Evolutionary conservation across 2,888 invertebrate genomes (phyloP).

Genomic region (Rhaphigaster nebulosa): DNA sequence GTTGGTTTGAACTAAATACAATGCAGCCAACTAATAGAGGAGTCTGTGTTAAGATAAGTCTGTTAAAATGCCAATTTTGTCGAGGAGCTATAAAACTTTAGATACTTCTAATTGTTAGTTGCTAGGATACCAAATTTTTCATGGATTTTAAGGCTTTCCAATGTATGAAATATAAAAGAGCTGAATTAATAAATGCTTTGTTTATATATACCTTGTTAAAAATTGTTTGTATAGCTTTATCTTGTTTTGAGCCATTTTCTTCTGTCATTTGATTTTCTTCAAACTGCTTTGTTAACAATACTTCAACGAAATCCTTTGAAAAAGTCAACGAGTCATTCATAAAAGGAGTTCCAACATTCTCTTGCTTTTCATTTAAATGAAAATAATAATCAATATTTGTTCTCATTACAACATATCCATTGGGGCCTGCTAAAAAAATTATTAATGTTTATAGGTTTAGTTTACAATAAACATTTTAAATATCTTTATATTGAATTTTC

Average conservation of each 20-base stretch:
- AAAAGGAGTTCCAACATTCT: constrained; percentile 56
- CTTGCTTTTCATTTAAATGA: constrained; percentile 50
- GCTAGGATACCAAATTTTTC: background rate
- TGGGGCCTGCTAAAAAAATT: constrained; percentile 57
- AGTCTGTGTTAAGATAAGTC: no score
- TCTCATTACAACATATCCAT: constrained; percentile 59
- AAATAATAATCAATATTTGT: constrained; percentile 60
- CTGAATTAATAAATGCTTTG: background rate
- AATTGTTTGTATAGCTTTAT: constrained; percentile 12
- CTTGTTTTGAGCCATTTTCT: background rate
- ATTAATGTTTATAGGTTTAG: constrained; percentile 38
- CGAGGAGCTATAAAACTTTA: background rate
- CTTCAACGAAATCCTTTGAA: constrained; percentile 51
- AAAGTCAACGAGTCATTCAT: constrained; percentile 56
- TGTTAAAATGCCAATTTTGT: background rate
- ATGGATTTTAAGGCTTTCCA: no score
- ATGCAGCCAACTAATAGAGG: no score
- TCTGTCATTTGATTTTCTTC: background rate
- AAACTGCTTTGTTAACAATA: constrained; percentile 16
- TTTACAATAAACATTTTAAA: background rate
- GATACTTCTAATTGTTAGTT: background rate
- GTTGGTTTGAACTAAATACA: no score
- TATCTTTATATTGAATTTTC: background rate
- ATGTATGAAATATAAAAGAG: background rate
- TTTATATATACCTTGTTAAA: background rate